These are phyloP conservation scores for Genyomyrus donnyi DNA, from an alignment of 2,113 vertebrate species.

Conservation along the genomic window DNA sequence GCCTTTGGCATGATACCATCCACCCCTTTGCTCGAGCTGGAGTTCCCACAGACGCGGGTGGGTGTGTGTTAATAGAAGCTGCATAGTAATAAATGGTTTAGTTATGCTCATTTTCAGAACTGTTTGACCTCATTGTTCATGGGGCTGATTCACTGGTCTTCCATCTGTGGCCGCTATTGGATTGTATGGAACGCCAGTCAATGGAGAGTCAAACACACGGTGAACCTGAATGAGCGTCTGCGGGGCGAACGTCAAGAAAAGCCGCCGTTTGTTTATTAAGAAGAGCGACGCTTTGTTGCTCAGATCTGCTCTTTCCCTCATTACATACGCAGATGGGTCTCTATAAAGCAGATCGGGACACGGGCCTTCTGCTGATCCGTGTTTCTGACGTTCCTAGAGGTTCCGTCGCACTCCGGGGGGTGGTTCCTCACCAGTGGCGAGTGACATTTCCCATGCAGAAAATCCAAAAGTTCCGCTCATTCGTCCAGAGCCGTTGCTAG, in stretches of 20 bases:
- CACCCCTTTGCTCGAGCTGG: not conserved
- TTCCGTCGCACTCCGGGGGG: not conserved
- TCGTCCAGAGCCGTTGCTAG: not conserved
- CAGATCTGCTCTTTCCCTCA: not conserved
- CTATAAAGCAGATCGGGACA: not conserved
- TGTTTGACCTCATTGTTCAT: not conserved
- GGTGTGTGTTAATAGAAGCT: not conserved
- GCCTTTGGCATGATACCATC: not conserved
- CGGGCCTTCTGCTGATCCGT: not conserved
- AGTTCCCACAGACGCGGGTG: not conserved
- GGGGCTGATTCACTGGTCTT: not conserved
- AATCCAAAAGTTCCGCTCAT: not conserved
- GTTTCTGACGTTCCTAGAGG: not conserved
- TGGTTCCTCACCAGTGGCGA: not conserved
- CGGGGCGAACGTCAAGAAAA: not conserved
- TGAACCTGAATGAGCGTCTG: not conserved
- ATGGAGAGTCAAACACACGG: not conserved
- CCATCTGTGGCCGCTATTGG: not conserved
- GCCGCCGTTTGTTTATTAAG: not conserved
- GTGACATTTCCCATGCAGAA: not conserved
- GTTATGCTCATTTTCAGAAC: slow-evolving; percentile 10
- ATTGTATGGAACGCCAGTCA: not conserved
- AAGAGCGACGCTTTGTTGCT: not conserved
- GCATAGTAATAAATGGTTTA: not conserved
- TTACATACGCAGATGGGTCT: not conserved